Conservation (phyloP, 2,888 invertebrate species). For the Nemotelus pantherinus region DNA sequence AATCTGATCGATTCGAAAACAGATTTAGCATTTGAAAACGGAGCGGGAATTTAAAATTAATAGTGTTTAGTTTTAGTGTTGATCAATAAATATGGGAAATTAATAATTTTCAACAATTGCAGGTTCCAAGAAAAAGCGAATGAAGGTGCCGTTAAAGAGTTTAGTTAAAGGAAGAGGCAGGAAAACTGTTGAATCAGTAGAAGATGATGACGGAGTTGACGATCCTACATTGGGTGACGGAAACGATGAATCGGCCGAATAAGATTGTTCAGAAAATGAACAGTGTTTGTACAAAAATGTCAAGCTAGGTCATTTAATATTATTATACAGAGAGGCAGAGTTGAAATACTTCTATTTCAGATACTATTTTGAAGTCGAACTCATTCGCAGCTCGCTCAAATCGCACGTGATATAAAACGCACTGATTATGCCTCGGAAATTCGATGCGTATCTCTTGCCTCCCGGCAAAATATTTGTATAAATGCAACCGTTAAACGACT, state of each 20-base stretch:
- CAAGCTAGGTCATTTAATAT: slow-evolving; percentile 58
- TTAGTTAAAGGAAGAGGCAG: slow-evolving; percentile 49
- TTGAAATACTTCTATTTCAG: slow-evolving; percentile 64
- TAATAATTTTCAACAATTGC: too few species aligned
- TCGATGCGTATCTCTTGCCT: slow-evolving; percentile 85
- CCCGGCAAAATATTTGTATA: slow-evolving; percentile 90
- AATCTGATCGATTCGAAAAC: too few species aligned
- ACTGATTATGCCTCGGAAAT: slow-evolving; percentile 78
- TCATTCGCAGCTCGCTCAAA: slow-evolving; percentile 95
- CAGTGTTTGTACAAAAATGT: slow-evolving; percentile 65
- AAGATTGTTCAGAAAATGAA: slow-evolving; percentile 54
- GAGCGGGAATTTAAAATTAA: too few species aligned
- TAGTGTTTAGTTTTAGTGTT: too few species aligned
- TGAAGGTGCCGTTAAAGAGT: slow-evolving; percentile 39
- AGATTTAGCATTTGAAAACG: too few species aligned
- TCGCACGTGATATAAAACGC: slow-evolving; percentile 90
- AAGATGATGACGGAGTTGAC: slow-evolving; percentile 46
- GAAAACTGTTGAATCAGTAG: slow-evolving; percentile 53
- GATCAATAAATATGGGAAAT: too few species aligned
- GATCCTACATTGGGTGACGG: slow-evolving; percentile 50
- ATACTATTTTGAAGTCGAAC: slow-evolving; percentile 96
- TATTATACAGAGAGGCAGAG: background rate
- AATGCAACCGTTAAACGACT: slow-evolving; percentile 81
- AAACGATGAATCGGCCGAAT: slow-evolving; percentile 58
- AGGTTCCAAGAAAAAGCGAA: slow-evolving; percentile 48